phyloP scores from a whole-genome alignment of 1,140 invertebrate species.

The Leptonema lineaticorne region DNA sequence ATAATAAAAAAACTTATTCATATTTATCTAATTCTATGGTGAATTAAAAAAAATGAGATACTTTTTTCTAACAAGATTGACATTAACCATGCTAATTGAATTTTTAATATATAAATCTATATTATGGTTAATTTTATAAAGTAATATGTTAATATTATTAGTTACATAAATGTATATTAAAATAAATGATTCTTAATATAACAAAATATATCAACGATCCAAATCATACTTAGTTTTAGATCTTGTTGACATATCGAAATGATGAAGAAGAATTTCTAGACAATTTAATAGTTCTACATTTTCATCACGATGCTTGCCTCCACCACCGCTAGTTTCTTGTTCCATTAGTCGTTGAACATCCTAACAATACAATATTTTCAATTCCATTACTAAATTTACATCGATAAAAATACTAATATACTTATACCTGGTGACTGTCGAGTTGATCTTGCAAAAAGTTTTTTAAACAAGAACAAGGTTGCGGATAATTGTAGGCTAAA shows the following conservation, averaged over 20 bases:
- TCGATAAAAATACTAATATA: no score
- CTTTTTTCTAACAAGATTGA: no score
- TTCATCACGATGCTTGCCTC: constrained; percentile 22
- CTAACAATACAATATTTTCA: neutral
- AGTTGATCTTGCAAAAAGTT: constrained; percentile 29
- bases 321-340: constrained; percentile 28
- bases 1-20: neutral
- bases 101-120: no score
- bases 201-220: neutral
- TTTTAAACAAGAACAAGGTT: constrained; percentile 25
- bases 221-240: neutral
- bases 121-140: no score
- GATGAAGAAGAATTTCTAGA: constrained; percentile 27
- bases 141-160: no score
- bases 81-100: no score
- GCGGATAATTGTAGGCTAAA: neutral
- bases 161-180: no score
- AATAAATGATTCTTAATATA: no score
- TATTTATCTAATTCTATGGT: no score
- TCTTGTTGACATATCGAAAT: constrained; percentile 25
- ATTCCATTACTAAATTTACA: neutral
- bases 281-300: constrained; percentile 20
- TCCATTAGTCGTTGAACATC: constrained; percentile 35
- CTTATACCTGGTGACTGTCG: constrained; percentile 31
- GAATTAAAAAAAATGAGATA: no score